Evolutionary conservation across 2,888 invertebrate genomes (phyloP), one percentile per base, ranked within the genome.

Genomic region (Pheosia tremula): DNA sequence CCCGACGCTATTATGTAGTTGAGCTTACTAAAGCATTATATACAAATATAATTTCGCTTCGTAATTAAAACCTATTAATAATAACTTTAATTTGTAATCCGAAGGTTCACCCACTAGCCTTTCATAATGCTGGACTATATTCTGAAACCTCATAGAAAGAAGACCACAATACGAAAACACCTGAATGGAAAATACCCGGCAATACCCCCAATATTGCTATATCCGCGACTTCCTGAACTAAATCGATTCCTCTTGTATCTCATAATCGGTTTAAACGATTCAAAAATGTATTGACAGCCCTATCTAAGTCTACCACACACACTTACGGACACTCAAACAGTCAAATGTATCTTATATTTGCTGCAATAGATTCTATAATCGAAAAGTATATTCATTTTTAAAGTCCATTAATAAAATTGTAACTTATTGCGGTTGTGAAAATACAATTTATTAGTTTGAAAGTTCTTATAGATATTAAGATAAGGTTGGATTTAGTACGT

Each of bases 251-350:
- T 68, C 37, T 53, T 75, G 71, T 67, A 68, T 68, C 58, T 62
- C 60, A 69, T 78, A 78, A 78, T 77, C 71, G 58, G 63, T 59
- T 76, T 74, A 71, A 63, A 63, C 71, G 58, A 62, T 60, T 76
- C 69, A 70, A 63, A 63, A 57, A 52, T 45, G 53, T 64, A 56
- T 63, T 65, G 73, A 71, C 76, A 66, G 64, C 61, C 62, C 64
- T 74, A 71, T 74, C 72, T 68, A 4, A 57, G 60, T 47, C 4
- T 13, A 43, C 63, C 54, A 64, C 52, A n/a, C 0, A 3, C 0
- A 45, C 38, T 49, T 60, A 52, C 52, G 5, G 0, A 11, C 4
- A 3, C 0, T 1, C 52, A 61, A 62, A 10, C 5, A 11, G 53
- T 0, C 2, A 37, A 0, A 37, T 41, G 3, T 36, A 52, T 55